Conservation (phyloP, 2,888 invertebrate species). For the Agrotis segetum region DNA sequence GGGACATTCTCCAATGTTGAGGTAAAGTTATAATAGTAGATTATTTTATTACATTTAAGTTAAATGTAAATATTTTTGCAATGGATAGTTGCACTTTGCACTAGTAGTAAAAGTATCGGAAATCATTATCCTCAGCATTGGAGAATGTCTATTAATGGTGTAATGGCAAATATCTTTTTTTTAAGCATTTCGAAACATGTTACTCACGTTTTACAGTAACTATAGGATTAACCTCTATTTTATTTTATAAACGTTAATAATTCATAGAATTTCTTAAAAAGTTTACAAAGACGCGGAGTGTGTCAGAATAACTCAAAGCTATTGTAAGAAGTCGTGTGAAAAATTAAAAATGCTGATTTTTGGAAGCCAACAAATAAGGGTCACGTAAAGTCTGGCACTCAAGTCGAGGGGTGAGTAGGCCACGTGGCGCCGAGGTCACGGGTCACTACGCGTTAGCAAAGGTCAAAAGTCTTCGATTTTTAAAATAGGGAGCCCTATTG, state of each 20-base stretch:
- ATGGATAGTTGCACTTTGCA: too few relatives aligned
- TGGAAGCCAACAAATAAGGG: slow-evolving; percentile 75
- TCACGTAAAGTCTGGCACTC: slow-evolving; percentile 69
- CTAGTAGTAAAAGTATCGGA: too few relatives aligned
- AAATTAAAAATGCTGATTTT: slow-evolving; percentile 76
- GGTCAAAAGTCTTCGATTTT: slow-evolving; percentile 75
- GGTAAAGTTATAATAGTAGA: too few relatives aligned
- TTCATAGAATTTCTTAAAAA: slow-evolving; percentile 27
- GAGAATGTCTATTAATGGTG: too few relatives aligned
- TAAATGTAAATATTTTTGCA: too few relatives aligned
- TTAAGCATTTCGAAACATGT: too few relatives aligned
- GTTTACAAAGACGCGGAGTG: slow-evolving; percentile 61
- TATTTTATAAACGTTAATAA: slow-evolving; percentile 20
- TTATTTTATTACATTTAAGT: too few relatives aligned
- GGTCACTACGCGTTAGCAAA: slow-evolving; percentile 78
- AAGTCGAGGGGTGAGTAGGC: slow-evolving; percentile 68
- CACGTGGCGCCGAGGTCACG: slow-evolving; percentile 86
- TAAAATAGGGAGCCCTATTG: slow-evolving; percentile 71
- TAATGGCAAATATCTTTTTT: too few relatives aligned
- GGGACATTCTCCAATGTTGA: too few relatives aligned
- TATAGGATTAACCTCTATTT: slow-evolving; percentile 10
- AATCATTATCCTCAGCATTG: too few relatives aligned
- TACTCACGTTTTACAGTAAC: not conserved
- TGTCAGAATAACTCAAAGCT: slow-evolving; percentile 62
- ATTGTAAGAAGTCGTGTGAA: slow-evolving; percentile 70